Evolutionary conservation across 2,888 invertebrate genomes (phyloP).

Genomic region (Antheraea yamamai): DNA sequence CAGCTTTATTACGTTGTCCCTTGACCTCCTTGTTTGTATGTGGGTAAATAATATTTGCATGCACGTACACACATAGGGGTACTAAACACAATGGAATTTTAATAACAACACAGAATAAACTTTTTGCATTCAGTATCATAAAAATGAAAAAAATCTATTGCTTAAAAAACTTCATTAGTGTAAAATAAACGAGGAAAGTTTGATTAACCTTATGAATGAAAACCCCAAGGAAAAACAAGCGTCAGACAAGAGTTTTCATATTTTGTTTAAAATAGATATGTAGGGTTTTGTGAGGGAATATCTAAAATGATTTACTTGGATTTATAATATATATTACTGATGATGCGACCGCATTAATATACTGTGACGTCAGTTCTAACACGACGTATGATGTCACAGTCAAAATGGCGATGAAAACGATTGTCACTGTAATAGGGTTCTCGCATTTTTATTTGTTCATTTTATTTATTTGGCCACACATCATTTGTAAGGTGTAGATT

Average conservation of each 20-base stretch:
- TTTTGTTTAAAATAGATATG: slow-evolving; percentile 4
- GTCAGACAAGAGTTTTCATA: slow-evolving; percentile 25
- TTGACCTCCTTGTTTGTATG: slow-evolving; percentile 5
- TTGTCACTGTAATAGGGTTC: neutral
- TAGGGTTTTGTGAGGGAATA: neutral
- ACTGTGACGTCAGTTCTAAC: neutral
- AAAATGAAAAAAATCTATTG: neutral
- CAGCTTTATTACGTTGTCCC: neutral
- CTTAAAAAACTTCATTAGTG: slow-evolving; percentile 25
- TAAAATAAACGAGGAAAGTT: slow-evolving; percentile 46
- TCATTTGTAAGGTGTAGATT: neutral
- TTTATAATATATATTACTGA: neutral
- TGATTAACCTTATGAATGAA: slow-evolving; percentile 42
- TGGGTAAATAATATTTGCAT: neutral
- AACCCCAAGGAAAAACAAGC: slow-evolving; percentile 29
- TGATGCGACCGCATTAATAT: neutral
- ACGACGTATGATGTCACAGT: neutral
- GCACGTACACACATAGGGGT: neutral
- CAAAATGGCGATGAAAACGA: slow-evolving; percentile 1
- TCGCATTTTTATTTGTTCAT: neutral
- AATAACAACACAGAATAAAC: neutral
- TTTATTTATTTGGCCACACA: neutral
- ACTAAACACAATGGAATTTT: neutral
- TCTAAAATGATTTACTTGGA: slow-evolving; percentile 26
- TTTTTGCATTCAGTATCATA: too few relatives aligned